Percentiles rank a stretch among this genome's conserved stretches.
These are phyloP conservation scores for Elephas maximus DNA, from an alignment of 2,113 vertebrate genomes.

Conservation along the genomic window DNA sequence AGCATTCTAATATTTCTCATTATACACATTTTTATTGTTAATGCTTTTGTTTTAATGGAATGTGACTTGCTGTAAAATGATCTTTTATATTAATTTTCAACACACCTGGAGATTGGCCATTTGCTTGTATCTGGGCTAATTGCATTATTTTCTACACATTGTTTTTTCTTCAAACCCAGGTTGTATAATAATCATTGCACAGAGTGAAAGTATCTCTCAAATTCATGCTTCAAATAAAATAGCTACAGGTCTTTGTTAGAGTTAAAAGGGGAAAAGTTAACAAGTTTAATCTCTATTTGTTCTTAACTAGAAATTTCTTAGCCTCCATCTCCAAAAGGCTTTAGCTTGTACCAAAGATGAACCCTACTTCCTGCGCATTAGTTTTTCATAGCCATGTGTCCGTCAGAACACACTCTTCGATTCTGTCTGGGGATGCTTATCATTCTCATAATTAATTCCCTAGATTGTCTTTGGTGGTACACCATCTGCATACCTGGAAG, in stretches of 20 bases:
- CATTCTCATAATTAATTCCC: conserved; percentile 83
- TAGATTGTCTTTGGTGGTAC: conserved; percentile 82
- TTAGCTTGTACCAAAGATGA: not conserved
- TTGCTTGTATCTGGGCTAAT: conserved; percentile 51
- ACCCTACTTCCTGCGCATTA: conserved; percentile 2
- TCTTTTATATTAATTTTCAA: conserved; percentile 61
- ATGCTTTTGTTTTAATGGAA: conserved; percentile 63
- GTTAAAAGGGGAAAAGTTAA: not conserved
- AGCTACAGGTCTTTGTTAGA: not conserved
- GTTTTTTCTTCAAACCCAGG: conserved; percentile 43
- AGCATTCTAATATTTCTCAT: conserved; percentile 63
- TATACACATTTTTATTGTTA: conserved; percentile 53
- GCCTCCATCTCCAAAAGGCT: not conserved
- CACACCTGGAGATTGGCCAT: conserved; percentile 57
- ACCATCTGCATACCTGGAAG: conserved; percentile 86
- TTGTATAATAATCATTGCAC: not conserved
- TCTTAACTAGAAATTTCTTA: conserved; percentile 12
- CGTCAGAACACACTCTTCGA: conserved; percentile 79
- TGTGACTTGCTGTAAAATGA: conserved; percentile 44
- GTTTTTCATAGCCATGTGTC: not conserved
- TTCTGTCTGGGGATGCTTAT: conserved; percentile 77
- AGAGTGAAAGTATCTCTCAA: not conserved
- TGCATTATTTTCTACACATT: conserved; percentile 34
- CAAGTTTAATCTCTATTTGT: not conserved
- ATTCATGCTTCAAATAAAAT: conserved; percentile 15